phyloP scores from a whole-genome alignment of 2,797 vertebrate genomes.

The Anomalospiza imberbis region DNA sequence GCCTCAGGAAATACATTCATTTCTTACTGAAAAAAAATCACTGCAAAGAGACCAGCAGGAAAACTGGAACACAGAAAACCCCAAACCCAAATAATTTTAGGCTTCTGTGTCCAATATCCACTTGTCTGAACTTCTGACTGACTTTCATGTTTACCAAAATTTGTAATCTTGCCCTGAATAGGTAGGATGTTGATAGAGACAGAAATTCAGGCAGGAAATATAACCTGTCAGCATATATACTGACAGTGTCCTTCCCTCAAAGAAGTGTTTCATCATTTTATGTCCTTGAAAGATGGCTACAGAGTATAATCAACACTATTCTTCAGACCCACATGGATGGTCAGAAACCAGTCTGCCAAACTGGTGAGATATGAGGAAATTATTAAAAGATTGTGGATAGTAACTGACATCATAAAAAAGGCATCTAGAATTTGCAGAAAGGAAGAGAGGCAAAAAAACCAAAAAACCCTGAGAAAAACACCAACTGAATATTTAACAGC shows the following conservation, averaged over 20 bases:
- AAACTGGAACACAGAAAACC: not conserved
- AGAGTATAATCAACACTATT: not conserved
- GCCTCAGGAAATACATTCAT: not conserved
- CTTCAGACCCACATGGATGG: not conserved
- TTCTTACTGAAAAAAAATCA: not conserved
- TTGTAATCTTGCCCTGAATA: not conserved
- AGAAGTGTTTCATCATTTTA: not conserved
- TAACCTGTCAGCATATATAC: not conserved
- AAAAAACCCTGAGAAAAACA: accelerated
- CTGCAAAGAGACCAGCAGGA: not conserved
- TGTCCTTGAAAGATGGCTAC: not conserved
- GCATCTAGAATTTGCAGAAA: not conserved
- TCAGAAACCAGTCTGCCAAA: not conserved
- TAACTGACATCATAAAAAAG: not conserved
- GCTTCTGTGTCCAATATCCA: not conserved
- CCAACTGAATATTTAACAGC: not conserved
- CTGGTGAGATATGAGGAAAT: not conserved
- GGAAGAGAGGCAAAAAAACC: not conserved
- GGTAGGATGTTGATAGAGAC: not conserved
- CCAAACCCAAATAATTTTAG: not conserved
- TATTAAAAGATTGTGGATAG: not conserved
- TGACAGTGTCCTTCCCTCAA: not conserved
- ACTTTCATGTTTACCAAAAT: not conserved
- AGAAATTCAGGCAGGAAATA: not conserved
- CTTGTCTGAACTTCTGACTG: not conserved